These are phyloP conservation scores for Cyclargus thomasi DNA, from an alignment of 1,140 invertebrate genomes.

Conservation along the genomic window DNA sequence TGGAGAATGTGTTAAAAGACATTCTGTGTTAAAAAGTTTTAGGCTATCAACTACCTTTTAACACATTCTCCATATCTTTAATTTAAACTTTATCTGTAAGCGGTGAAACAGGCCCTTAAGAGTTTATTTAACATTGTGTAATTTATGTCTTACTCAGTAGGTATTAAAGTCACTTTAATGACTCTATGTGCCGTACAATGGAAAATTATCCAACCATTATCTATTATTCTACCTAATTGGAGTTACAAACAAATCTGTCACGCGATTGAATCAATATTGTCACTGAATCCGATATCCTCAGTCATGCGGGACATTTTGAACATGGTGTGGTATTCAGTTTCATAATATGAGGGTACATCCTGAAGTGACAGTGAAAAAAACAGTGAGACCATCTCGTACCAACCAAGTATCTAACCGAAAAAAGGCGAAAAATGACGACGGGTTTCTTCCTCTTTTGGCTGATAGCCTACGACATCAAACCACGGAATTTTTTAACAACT, in stretches of 20 bases:
- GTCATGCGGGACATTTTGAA: not conserved
- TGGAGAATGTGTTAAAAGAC: too few species aligned
- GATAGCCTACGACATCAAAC: conserved; percentile 80
- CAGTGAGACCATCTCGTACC: conserved; percentile 23
- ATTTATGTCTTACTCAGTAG: too few species aligned
- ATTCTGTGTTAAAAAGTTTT: too few species aligned
- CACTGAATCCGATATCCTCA: not conserved
- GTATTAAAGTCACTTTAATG: not conserved
- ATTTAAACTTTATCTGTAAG: too few species aligned
- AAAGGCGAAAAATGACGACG: conserved; percentile 29
- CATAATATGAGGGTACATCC: conserved; percentile 49
- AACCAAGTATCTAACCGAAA: conserved; percentile 25
- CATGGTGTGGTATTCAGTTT: not conserved
- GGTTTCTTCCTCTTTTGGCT: conserved; percentile 61
- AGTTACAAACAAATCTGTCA: conserved; percentile 9
- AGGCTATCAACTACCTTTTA: too few species aligned
- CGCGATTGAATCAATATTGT: conserved; percentile 4
- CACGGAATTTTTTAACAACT: conserved; percentile 82
- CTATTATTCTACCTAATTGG: conserved; percentile 4
- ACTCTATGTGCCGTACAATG: conserved; percentile 1
- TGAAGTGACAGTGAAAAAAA: conserved; percentile 24
- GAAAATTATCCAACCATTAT: conserved; percentile 6
- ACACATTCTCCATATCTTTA: too few species aligned
- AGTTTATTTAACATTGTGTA: too few species aligned
- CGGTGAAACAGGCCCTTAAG: too few species aligned